Conservation (phyloP, 2,888 invertebrate genomes). For the Andrena hattorfiana region DNA sequence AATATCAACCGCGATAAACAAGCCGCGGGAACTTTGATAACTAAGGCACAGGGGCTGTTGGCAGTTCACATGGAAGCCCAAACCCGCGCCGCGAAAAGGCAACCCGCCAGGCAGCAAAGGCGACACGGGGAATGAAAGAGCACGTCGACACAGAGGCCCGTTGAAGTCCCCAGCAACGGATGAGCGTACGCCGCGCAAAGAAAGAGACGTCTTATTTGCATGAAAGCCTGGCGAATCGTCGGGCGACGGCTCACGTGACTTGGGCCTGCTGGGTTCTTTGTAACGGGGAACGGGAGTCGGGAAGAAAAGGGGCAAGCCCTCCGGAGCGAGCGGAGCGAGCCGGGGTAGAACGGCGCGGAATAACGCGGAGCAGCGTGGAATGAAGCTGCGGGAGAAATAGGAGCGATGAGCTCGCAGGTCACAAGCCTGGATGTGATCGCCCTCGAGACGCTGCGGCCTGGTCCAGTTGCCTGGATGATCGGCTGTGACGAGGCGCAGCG, state of each 20-base stretch:
- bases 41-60: too few species aligned
- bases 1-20: too few species aligned
- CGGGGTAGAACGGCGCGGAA: not conserved
- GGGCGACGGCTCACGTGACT: slow-evolving; percentile 26
- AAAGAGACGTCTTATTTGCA: slow-evolving; percentile 12
- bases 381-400: not conserved
- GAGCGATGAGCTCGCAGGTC: slow-evolving; percentile 7
- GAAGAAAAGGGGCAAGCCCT: slow-evolving; percentile 2
- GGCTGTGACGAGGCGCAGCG: slow-evolving; percentile 31
- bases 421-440: slow-evolving; percentile 15
- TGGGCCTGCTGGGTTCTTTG: slow-evolving; percentile 8
- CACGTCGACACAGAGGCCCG: not conserved
- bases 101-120: not conserved
- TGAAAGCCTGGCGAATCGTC: slow-evolving; percentile 29
- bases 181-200: not conserved
- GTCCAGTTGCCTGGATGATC: slow-evolving; percentile 51
- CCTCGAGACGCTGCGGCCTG: slow-evolving; percentile 10
- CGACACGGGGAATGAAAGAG: not conserved
- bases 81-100: not conserved
- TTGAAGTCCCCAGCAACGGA: not conserved
- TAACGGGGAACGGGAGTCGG: not conserved
- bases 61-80: too few species aligned
- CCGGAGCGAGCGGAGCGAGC: not conserved
- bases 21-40: too few species aligned
- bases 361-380: not conserved